Evolutionary conservation across 2,888 invertebrate species (phyloP), one percentile per base, ranked within the genome.

Genomic region (Chamaedrilus cognettii): DNA sequence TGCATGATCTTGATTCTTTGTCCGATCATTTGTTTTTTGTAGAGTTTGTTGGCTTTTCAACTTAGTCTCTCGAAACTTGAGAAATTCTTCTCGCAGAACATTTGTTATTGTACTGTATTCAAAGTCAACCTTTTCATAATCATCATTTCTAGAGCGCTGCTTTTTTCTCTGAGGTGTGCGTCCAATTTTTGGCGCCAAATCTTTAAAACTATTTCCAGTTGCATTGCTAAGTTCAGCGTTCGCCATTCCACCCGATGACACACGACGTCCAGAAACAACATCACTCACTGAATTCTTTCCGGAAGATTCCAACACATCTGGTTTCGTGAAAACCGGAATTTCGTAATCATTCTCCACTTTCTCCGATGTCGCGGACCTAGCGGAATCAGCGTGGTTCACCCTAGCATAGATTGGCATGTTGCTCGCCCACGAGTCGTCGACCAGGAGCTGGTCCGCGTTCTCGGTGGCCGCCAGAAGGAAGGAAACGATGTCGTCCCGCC

Each of bases 401-500:
- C 15, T 19, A 52, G 55, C 11, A 23, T 52, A 52, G 19, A 23
- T 26, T 26, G 55, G 55, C 19, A 52, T 7, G 11, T 11, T 7
- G 26, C 26, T 26, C 11, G 7, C 23, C 55, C 11, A 52, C 7
- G 15, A 19, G n/a, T 65, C 52, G n/a, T 63, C 61, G 23, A 57
- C 58, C 23, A 70, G 64, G 7, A 69, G 64, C 2, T 59, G 55
- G 5, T 66, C 64, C 30, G 64, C 55, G 11, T 65, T 63, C 3
- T 64, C 67, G 7, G 57, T 55, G n/a, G 60, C 50, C n/a, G 33
- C 26, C 28, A 57, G 35, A 58, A 73, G 64, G 42, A 52, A 65
- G 15, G 49, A 28, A 5, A 72, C 73, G n/a, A 74, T 49, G 60
- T 65, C 65, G 2, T 65, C 49, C 64, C 72, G 71, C 5, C 69